Conservation (phyloP, 2,797 vertebrate species). For the Picus viridis region DNA sequence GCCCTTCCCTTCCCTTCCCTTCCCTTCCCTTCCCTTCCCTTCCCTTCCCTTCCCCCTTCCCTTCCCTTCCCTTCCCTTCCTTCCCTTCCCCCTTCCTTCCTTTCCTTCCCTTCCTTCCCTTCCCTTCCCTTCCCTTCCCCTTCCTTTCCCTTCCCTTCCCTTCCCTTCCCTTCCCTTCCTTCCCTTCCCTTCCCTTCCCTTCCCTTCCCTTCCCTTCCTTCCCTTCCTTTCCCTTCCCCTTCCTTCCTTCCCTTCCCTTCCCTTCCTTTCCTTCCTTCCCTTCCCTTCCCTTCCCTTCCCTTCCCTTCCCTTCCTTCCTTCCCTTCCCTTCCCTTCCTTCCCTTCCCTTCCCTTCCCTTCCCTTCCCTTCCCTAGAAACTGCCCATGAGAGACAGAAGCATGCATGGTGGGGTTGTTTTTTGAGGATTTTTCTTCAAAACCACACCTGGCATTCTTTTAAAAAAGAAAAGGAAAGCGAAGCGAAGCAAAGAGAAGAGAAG, state of each 20-base stretch:
- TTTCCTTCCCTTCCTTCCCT: no score
- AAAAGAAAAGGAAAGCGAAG: no score
- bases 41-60: background rate
- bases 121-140: background rate
- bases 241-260: no score
- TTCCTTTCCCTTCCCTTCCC: background rate
- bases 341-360: background rate
- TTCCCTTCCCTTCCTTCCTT: no score
- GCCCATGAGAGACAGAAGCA: background rate
- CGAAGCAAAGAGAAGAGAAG: background rate
- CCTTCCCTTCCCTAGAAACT: background rate
- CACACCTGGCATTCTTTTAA: fast-evolving
- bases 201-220: background rate
- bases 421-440: background rate
- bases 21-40: background rate
- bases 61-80: background rate
- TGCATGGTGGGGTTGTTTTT: background rate
- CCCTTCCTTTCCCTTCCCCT: background rate
- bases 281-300: background rate
- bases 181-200: background rate
- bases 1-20: background rate
- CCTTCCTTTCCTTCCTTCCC: background rate
- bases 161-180: no score
- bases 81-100: no score
- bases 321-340: no score